Percentiles rank a stretch among this genome's conserved stretches.
phyloP scores from a whole-genome alignment of 2,888 invertebrate species.

The Rhogogaster chlorosoma region DNA sequence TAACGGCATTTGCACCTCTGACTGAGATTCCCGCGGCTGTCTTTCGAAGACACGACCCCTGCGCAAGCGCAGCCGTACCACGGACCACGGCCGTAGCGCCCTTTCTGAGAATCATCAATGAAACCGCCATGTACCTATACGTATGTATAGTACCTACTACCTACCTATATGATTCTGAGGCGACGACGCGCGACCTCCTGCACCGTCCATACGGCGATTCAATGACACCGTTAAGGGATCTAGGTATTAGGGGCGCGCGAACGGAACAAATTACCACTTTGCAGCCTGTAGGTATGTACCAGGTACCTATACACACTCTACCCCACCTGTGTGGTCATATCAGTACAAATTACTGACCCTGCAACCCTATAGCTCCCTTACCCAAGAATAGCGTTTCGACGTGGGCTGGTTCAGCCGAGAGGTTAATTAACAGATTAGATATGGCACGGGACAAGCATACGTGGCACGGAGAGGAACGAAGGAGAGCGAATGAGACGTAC shows the following conservation, averaged over 20 bases:
- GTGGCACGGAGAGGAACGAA: background rate
- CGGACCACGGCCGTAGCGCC: background rate
- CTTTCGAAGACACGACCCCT: slow-evolving; percentile 17
- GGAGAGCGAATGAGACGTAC: background rate
- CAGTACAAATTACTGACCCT: background rate
- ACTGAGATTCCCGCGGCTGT: slow-evolving; percentile 40
- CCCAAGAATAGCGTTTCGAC: background rate
- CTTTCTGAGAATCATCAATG: slow-evolving; percentile 12
- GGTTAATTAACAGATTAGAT: background rate
- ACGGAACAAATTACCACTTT: background rate
- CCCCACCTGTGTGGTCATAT: too few species aligned
- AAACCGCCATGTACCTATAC: background rate
- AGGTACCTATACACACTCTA: too few species aligned
- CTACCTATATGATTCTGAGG: background rate
- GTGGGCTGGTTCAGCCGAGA: background rate
- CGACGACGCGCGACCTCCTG: background rate
- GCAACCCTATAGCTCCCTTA: background rate
- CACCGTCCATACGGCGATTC: background rate
- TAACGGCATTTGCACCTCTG: background rate
- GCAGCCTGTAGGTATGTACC: background rate
- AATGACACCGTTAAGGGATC: background rate
- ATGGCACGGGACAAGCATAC: background rate
- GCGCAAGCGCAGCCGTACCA: slow-evolving; percentile 31
- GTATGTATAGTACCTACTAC: too few species aligned
- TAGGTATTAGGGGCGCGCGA: background rate